Evolutionary conservation across 1,140 invertebrate genomes (phyloP), one percentile per base, ranked within the genome.

Genomic region (Aphelinus atriplicis): DNA sequence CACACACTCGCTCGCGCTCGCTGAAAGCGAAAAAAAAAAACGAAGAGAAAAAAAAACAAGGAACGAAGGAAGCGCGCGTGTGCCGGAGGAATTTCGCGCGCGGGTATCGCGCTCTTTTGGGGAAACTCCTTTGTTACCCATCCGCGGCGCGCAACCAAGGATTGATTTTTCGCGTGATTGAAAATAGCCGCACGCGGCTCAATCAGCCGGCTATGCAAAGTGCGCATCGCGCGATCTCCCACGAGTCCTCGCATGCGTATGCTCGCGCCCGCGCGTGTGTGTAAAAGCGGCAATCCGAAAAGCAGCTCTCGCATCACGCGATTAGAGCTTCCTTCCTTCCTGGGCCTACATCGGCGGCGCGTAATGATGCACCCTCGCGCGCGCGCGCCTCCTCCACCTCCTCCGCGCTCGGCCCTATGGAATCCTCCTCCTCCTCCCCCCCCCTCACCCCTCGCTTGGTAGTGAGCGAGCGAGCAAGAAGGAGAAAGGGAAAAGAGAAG

Each of bases 281-380:
- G 26, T 26, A 26, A 10, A 63, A n/a, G 4, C 26, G 26, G 3
- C 43, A 58, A 58, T 58, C 57, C n/a, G 9, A 60, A 43, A 60
- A 9, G n/a, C 26, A 43, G 9, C 2, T 60, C 42, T 6, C 1
- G 57, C 26, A 43, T 26, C 58, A 43, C 57, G 58, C 10, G 53
- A 70, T 56, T 61, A 70, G 47, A 69, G 71, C 63, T 58, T 64
- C 71, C 56, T 70, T 62, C 65, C 63, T 71, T 46, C 69, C 67
- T 65, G 56, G 9, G 51, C 58, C 5, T 51, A 61, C 26, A 26
- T 26, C 26, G 42, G 69, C 50, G 42, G 60, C 6, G 26, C 6
- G 4, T 26, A 58, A 68, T 63, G 76, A 77, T 79, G 78, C 79
- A 79, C 75, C 67, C 67, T 70, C 57, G 57, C 3, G 56, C 7